Evolutionary conservation across 2,113 vertebrate species (phyloP), one percentile per base, ranked within the genome.

Genomic region (Zosterops borbonicus): DNA sequence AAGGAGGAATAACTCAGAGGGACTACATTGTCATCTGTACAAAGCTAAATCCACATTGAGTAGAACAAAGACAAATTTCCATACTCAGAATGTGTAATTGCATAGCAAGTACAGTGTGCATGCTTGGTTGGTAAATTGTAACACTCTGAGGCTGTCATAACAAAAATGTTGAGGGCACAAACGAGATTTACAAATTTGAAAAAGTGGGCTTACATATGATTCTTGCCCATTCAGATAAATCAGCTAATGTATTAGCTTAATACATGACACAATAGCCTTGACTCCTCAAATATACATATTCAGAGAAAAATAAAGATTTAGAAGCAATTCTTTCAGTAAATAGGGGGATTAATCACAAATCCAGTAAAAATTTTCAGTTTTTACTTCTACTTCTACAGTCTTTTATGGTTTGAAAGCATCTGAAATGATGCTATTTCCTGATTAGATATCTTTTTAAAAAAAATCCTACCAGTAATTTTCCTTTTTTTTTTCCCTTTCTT

Each of bases 141-240:
- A 64, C 60, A n/a, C 10, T 69, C 65, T 74, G 60, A 91, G 31
- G 23, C 47, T 81, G 76, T 75, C 3, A 1, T 56, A 78, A 71
- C 0, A 13, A 28, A 85, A 59, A 60, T 49, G 12, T 59, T 86
- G 35, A 86, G 56, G 23, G 28, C n/a, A 83, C 52, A 90, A 81
- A 68, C 6, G 23, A 56, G 79, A 92, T 92, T 92, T 87, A 56
- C 11, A 10, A 83, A 59, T 75, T 93, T 77, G 44, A 71, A 88
- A 60, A 96, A 86, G 12, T n/a, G 37, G 31, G 22, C 15, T 91
- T 94, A 67, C 35, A 8, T 55, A 31, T 29, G 3, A 18, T 60
- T 93, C 44, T 64, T 70, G 25, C 59, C 80, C 27, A 49, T 88
- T 93, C 92, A 78, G 63, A 78, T 67, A 88, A 83, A 81, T 92